A percentile compares a stretch with the other conserved stretches of the same genome.
Conservation (phyloP, 2,797 vertebrate species). For the Hippoglossus hippoglossus region DNA sequence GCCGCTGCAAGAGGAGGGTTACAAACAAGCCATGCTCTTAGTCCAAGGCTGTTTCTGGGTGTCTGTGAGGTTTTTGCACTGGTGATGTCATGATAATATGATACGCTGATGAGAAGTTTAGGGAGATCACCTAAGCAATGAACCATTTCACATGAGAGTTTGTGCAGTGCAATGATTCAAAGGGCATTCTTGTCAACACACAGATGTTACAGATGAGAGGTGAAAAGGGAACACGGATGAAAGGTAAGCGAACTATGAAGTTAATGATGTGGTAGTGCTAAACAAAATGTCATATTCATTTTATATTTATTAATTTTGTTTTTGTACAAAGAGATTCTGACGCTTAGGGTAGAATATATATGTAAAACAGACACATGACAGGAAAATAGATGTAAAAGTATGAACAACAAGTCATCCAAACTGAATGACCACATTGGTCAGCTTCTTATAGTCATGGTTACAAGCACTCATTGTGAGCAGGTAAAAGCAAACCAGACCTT, state of each 20-base stretch:
- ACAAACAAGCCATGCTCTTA: conserved; percentile 2
- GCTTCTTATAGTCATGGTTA: too few species aligned
- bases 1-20: conserved; percentile 17
- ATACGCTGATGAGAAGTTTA: neutral
- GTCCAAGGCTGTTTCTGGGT: neutral
- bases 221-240: neutral
- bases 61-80: neutral
- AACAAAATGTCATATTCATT: neutral
- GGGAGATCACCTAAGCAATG: neutral
- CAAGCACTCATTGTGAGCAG: too few species aligned
- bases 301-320: neutral
- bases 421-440: too few species aligned
- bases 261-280: neutral
- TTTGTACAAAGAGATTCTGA: neutral
- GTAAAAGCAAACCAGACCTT: too few species aligned
- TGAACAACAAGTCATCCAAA: too few species aligned
- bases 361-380: too few species aligned
- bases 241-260: neutral
- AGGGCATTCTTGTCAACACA: neutral
- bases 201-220: neutral
- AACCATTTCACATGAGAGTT: too few species aligned
- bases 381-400: too few species aligned
- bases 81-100: neutral
- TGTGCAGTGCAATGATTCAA: too few species aligned
- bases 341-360: neutral